A percentile compares a stretch with the other conserved stretches of the same genome.
These are phyloP conservation scores for Acridotheres tristis DNA, from an alignment of 2,797 vertebrate species.

Conservation along the genomic window DNA sequence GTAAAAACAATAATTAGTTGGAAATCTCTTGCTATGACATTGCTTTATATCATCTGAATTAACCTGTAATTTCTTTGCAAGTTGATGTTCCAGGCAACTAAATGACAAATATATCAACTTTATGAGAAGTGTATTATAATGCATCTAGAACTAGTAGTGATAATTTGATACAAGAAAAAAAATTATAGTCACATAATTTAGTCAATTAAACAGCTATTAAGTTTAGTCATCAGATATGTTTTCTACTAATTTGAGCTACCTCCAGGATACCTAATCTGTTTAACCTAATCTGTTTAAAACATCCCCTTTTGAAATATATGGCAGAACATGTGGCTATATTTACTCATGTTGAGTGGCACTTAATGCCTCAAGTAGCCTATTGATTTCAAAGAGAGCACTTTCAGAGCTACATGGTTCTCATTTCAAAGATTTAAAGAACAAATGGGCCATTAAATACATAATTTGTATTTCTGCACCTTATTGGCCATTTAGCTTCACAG, in stretches of 20 bases:
- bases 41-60: constrained; percentile 4
- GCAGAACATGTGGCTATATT: not conserved
- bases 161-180: not conserved
- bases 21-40: not conserved
- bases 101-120: constrained; percentile 8
- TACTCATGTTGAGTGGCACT: not conserved
- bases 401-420: not conserved
- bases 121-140: not conserved
- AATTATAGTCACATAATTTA: not conserved
- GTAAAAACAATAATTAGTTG: constrained; percentile 26
- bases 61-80: constrained; percentile 31
- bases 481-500: not conserved
- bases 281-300: not conserved
- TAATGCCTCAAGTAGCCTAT: not conserved
- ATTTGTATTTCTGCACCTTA: not conserved
- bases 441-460: not conserved
- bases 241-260: not conserved
- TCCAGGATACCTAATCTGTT: not conserved
- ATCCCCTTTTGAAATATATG: not conserved
- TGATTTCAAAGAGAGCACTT: not conserved
- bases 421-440: not conserved
- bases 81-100: not conserved
- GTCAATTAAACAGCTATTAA: not conserved
- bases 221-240: not conserved
- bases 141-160: not conserved